phyloP scores from a whole-genome alignment of 2,113 vertebrate species.

The Arizona elegans region DNA sequence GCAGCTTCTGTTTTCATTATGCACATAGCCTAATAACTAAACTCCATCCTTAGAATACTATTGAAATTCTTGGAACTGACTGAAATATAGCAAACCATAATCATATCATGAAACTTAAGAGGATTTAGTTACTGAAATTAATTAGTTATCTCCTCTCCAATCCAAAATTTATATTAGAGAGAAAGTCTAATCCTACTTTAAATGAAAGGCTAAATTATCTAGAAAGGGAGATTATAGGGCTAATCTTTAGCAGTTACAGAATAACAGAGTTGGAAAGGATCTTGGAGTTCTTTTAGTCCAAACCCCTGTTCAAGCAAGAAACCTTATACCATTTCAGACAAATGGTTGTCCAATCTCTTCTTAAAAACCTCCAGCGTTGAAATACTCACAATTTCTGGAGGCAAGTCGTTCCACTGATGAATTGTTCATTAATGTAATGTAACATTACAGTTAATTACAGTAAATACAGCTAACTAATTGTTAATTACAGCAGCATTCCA shows the following conservation, averaged over 20 bases:
- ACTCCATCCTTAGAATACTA: conserved; percentile 25
- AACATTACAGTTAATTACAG: too few species aligned
- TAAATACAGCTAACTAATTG: too few species aligned
- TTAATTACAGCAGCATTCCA: background rate
- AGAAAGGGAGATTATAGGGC: background rate
- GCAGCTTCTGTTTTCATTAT: conserved; percentile 14
- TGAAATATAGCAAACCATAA: conserved; percentile 23
- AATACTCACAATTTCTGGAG: too few species aligned
- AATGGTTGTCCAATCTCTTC: too few species aligned
- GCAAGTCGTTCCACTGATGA: background rate
- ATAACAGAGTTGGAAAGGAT: background rate
- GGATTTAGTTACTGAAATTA: conserved; percentile 2
- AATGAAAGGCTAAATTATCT: background rate
- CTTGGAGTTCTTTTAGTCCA: background rate
- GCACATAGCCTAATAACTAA: conserved; percentile 9
- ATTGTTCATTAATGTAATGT: too few species aligned
- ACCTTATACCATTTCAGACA: too few species aligned
- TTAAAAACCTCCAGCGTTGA: too few species aligned
- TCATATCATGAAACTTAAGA: conserved; percentile 14
- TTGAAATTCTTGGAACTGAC: conserved; percentile 30
- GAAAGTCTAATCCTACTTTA: conserved; percentile 9
- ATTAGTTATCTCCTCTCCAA: background rate
- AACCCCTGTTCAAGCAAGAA: too few species aligned
- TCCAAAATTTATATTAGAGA: conserved; percentile 12
- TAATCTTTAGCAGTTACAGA: background rate